Evolutionary conservation across 2,888 invertebrate genomes (phyloP).

Genomic region (Formica aserva): DNA sequence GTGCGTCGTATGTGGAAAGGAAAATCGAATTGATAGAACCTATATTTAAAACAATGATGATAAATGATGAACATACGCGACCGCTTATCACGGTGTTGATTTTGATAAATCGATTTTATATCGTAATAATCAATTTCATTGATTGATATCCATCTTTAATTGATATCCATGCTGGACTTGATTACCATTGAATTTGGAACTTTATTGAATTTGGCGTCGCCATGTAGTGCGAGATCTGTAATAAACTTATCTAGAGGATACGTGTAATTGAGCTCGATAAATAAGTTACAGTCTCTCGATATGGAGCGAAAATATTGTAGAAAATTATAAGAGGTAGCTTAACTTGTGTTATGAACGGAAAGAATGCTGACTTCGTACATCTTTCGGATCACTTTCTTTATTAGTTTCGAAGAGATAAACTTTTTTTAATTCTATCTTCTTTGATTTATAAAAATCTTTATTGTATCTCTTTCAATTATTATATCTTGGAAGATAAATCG

Average conservation of each 20-base stretch:
- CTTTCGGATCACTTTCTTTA: not conserved
- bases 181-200: slow-evolving; percentile 27
- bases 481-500: not conserved
- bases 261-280: slow-evolving; percentile 39
- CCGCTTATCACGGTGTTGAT: not conserved
- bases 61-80: not conserved
- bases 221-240: slow-evolving; percentile 20
- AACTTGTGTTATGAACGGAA: not conserved
- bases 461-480: not conserved
- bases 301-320: slow-evolving; percentile 4
- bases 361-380: not conserved
- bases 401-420: not conserved
- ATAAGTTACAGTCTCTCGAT: slow-evolving; percentile 20
- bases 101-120: slow-evolving; percentile 39
- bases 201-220: slow-evolving; percentile 25
- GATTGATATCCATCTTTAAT: slow-evolving; percentile 30
- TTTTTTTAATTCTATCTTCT: not conserved
- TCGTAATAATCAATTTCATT: slow-evolving; percentile 4
- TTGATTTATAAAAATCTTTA: slow-evolving; percentile 4
- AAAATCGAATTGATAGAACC: not conserved
- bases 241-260: slow-evolving; percentile 36
- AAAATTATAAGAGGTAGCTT: not conserved
- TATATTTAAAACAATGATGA: slow-evolving; percentile 1
- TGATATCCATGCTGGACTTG: slow-evolving; percentile 5
- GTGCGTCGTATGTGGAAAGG: not conserved